Conservation (phyloP, 2,113 vertebrate genomes). For the Muscicapa adusta region DNA sequence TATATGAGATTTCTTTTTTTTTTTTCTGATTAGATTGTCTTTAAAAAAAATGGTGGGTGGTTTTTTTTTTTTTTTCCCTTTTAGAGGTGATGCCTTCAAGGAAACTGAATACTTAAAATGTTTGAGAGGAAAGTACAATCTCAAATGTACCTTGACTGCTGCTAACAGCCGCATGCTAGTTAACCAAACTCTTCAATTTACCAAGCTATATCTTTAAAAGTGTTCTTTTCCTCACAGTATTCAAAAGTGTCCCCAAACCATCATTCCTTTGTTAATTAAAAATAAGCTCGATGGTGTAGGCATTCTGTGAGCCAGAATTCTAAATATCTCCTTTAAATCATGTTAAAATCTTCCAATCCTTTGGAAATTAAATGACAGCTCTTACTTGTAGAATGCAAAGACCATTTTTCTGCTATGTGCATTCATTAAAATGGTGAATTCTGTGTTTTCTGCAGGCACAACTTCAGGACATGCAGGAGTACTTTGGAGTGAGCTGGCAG, state of each 20-base stretch:
- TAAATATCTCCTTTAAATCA: background rate
- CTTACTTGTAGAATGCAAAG: background rate
- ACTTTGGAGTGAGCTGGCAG: background rate
- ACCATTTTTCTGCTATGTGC: background rate
- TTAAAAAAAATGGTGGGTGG: background rate
- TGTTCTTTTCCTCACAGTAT: background rate
- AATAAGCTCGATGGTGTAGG: background rate
- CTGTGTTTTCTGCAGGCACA: constrained; percentile 1
- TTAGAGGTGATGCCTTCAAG: background rate
- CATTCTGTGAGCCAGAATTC: background rate
- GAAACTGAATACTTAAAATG: background rate
- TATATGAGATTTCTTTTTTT: rapidly evolving
- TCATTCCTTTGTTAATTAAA: background rate
- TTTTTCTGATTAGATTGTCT: background rate
- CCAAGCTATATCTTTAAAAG: background rate
- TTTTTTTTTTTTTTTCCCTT: background rate
- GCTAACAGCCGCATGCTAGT: background rate
- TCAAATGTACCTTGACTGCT: background rate
- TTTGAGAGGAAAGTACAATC: background rate
- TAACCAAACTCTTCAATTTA: background rate
- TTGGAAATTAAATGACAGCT: background rate
- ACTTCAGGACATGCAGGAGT: background rate
- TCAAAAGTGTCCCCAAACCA: background rate
- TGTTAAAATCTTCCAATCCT: background rate
- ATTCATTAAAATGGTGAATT: background rate